Evolutionary conservation across 2,113 vertebrate genomes (phyloP), one percentile per base, ranked within the genome.

Genomic region (Lagopus muta): DNA sequence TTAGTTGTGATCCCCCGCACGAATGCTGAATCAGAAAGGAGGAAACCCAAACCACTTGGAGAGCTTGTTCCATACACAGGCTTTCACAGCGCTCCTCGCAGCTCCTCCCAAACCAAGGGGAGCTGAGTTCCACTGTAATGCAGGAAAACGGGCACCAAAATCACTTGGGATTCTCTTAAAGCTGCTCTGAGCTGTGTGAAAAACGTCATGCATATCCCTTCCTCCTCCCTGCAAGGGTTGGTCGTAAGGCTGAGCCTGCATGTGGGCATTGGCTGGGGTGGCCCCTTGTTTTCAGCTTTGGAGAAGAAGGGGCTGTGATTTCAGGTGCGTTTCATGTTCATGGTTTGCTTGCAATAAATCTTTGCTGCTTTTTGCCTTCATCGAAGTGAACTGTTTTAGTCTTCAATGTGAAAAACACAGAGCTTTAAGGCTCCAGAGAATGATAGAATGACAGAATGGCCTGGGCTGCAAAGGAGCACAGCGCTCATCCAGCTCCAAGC

Each of bases 141-240:
- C 67, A 52, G 38, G 18, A 32, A 66, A 88, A 18, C 0, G 10
- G 82, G 67, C 40, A 22, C 24, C 36, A 66, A 4, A 72, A 32
- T 43, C 61, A 45, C 65, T 75, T 43, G n/a, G 0, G 1, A 1
- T 54, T 84, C 94, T 58, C 72, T 67, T 40, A 2, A 2, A 30
- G 48, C 13, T 72, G 48, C 65, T 27, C 0, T 18, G 32, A 48
- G 17, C 8, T 18, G 64, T 85, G 64, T 92, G 77, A 89, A 81
- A 54, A 82, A 74, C 91, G 42, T 93, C 91, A 66, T 76, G 72
- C 65, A 28, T 90, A 61, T 62, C 61, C 91, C 75, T 84, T 54
- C 78, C 70, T 85, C 55, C 81, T 81, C 74, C 57, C 52, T 9
- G 20, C 42, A 10, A 10, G 34, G 4, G 42, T 11, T 66, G 62